These are phyloP conservation scores for Cyprinodon variegatus DNA, from an alignment of 2,113 vertebrate genomes.

Conservation along the genomic window DNA sequence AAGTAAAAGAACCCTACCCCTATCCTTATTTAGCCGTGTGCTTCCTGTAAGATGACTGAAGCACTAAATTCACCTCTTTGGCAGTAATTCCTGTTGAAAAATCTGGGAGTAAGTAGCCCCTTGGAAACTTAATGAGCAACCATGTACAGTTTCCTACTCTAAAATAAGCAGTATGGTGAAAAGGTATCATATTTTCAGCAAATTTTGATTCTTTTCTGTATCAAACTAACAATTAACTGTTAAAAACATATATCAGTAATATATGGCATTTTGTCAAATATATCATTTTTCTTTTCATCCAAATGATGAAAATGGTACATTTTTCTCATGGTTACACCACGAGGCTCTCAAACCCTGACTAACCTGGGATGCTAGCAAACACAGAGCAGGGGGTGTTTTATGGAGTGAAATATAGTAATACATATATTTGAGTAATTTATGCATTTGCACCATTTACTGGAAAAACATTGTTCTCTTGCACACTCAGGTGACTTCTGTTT, in stretches of 20 bases:
- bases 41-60: neutral
- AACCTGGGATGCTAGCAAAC: no score
- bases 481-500: conserved; percentile 16
- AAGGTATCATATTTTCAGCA: neutral
- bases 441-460: conserved; percentile 12
- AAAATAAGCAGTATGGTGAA: neutral
- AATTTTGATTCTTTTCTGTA: neutral
- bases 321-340: no score
- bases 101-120: neutral
- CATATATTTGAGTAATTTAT: conserved; percentile 17
- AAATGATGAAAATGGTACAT: neutral
- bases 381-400: neutral
- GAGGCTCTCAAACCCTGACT: no score
- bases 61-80: neutral
- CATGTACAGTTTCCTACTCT: neutral
- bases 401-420: no score
- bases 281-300: neutral
- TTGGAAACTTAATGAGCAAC: neutral
- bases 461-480: conserved; percentile 21
- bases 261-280: neutral
- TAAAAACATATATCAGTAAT: neutral
- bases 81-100: neutral
- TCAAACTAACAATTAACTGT: neutral
- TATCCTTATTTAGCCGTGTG: no score
- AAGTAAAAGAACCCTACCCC: no score